phyloP scores from a whole-genome alignment of 2,888 invertebrate genomes.

The Anoncus sp. region DNA sequence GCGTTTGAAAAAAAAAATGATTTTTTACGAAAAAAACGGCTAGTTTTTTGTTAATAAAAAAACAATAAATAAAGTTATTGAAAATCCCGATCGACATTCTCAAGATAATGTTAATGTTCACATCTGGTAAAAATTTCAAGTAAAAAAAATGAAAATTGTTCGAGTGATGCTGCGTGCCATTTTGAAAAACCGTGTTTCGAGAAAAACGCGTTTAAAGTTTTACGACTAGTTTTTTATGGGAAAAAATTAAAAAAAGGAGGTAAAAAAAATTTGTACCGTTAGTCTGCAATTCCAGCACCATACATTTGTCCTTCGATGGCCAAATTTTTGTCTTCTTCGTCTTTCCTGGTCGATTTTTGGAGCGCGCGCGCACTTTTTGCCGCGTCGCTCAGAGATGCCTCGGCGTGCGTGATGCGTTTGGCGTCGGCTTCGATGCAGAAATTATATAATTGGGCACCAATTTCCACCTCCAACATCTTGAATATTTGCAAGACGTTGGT shows the following conservation, averaged over 20 bases:
- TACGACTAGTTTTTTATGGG: no score
- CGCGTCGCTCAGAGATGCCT: constrained; percentile 19
- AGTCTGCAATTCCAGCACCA: no score
- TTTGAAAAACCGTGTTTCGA: no score
- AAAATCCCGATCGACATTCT: constrained; percentile 44
- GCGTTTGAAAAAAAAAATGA: constrained; percentile 41
- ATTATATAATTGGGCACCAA: constrained; percentile 28
- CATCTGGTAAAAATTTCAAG: no score
- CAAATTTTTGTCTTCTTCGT: no score
- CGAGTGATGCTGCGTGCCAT: no score
- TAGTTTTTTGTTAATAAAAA: constrained; percentile 32
- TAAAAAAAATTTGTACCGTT: no score
- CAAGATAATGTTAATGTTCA: constrained; percentile 35
- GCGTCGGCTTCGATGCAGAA: constrained; percentile 42
- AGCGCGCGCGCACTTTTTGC: constrained; percentile 30
- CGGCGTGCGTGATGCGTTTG: constrained; percentile 33
- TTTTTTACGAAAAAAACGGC: constrained; percentile 45
- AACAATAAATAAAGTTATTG: constrained; percentile 39
- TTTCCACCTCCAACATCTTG: constrained; percentile 21
- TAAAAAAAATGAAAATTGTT: constrained; percentile 53
- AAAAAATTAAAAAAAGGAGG: no score
- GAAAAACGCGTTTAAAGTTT: no score
- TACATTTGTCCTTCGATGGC: no score
- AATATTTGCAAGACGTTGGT: constrained; percentile 30
- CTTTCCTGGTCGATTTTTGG: no score